Conservation (phyloP, 2,797 vertebrate species). For the Poeciliopsis presidionis region DNA sequence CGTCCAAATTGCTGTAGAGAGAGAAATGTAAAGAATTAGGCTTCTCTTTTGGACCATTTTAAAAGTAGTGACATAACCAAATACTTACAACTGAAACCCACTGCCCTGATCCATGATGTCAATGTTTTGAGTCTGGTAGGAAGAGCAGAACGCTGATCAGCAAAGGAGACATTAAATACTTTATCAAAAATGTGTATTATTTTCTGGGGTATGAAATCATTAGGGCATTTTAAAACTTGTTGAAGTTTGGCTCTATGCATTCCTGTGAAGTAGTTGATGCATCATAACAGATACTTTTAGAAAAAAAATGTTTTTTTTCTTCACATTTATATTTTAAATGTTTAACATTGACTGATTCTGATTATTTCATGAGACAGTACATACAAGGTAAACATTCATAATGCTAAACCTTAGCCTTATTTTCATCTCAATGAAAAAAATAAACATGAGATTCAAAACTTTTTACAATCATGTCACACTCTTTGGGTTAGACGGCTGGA, state of each 20-base stretch:
- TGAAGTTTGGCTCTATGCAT: neutral
- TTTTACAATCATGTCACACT: neutral
- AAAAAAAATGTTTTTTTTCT: neutral
- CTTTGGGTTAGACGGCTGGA: neutral
- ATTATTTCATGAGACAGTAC: neutral
- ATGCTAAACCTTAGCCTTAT: neutral
- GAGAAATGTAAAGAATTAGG: slow-evolving; percentile 9
- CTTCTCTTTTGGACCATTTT: neutral
- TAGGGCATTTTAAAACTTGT: neutral
- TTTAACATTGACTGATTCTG: neutral
- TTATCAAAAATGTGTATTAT: neutral
- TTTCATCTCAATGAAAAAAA: neutral
- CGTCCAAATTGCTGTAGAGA: slow-evolving; percentile 90
- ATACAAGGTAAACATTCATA: neutral
- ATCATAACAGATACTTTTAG: neutral
- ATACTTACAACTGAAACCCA: slow-evolving; percentile 97
- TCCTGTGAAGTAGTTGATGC: neutral
- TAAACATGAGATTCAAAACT: neutral
- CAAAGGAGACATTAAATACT: neutral
- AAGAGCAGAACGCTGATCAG: slow-evolving; percentile 13
- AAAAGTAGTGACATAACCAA: neutral
- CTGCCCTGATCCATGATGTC: slow-evolving; percentile 98
- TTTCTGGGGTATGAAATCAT: neutral
- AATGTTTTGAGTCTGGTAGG: slow-evolving; percentile 86
- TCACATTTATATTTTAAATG: neutral